A percentile compares a stretch with the other conserved stretches of the same genome.
phyloP scores from a whole-genome alignment of 2,113 vertebrate genomes.

The Hypomesus transpacificus region DNA sequence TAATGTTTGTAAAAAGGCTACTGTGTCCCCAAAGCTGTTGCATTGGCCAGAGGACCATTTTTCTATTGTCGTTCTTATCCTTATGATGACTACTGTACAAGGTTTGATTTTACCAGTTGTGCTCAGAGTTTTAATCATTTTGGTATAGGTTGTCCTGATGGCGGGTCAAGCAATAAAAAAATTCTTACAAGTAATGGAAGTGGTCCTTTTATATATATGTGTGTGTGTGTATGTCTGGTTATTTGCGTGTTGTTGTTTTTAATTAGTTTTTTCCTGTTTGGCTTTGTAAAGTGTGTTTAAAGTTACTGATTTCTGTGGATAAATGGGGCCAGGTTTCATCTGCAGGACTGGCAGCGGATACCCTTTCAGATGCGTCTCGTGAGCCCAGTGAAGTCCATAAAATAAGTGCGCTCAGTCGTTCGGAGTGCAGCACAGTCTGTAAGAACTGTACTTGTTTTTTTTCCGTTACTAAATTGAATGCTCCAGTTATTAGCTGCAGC shows the following conservation, averaged over 20 bases:
- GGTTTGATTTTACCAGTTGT: conserved; percentile 76
- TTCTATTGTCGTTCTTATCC: conserved; percentile 70
- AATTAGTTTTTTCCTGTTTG: background rate
- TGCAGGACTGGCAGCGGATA: too few relatives aligned
- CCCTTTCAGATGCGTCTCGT: too few relatives aligned
- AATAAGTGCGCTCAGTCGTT: too few relatives aligned
- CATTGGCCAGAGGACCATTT: conserved; percentile 79
- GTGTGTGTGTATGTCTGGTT: background rate
- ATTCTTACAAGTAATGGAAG: conserved; percentile 64
- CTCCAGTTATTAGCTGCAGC: background rate
- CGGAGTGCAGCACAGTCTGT: too few relatives aligned
- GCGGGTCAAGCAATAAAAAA: conserved; percentile 87
- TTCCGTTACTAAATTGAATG: background rate
- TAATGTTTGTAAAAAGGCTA: conserved; percentile 46
- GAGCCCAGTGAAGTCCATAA: too few relatives aligned
- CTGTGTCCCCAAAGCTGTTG: conserved; percentile 68
- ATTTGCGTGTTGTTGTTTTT: background rate
- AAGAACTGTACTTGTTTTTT: too few relatives aligned
- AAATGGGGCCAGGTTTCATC: too few relatives aligned
- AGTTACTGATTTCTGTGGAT: too few relatives aligned
- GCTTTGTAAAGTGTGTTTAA: too few relatives aligned
- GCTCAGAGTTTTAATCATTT: conserved; percentile 78
- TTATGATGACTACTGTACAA: conserved; percentile 60
- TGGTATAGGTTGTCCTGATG: conserved; percentile 82
- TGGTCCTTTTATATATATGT: background rate